Percentiles rank a stretch among this genome's conserved stretches.
Conservation (phyloP, 2,888 invertebrate species). For the Seira ritae region DNA sequence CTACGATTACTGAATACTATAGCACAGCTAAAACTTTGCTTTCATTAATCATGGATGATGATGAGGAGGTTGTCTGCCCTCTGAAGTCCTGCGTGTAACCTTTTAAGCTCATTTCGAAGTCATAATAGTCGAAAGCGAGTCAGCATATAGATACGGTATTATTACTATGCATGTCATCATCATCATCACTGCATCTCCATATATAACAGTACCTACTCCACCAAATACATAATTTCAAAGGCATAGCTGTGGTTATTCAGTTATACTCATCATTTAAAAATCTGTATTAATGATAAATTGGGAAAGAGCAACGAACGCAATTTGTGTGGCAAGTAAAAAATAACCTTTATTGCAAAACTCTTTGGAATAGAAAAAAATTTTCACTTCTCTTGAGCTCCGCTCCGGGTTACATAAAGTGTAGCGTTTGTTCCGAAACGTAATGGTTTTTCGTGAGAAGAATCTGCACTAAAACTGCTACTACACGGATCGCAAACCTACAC, state of each 20-base stretch:
- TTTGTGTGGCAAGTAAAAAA: neutral
- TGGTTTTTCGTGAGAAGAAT: conserved; percentile 1
- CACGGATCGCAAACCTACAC: neutral
- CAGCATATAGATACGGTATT: too few species aligned
- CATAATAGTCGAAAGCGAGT: neutral
- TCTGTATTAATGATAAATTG: conserved; percentile 2
- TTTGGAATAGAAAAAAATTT: too few species aligned
- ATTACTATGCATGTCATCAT: too few species aligned
- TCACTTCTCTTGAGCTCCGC: neutral
- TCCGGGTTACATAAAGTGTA: neutral
- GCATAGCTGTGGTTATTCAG: neutral
- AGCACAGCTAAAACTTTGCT: conserved; percentile 9
- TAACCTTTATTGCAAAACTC: conserved; percentile 6
- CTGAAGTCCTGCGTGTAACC: conserved; percentile 15
- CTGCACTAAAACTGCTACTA: neutral
- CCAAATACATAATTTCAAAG: neutral
- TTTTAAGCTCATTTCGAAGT: conserved; percentile 32
- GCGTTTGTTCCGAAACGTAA: neutral
- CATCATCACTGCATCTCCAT: too few species aligned
- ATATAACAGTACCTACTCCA: neutral
- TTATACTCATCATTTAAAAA: conserved; percentile 3
- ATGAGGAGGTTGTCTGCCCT: conserved; percentile 10
- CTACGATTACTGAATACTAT: neutral
- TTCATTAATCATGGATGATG: conserved; percentile 39
- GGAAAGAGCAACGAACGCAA: neutral